Conservation (phyloP, 1,140 invertebrate genomes). For the Drosophila pectinifera region DNA sequence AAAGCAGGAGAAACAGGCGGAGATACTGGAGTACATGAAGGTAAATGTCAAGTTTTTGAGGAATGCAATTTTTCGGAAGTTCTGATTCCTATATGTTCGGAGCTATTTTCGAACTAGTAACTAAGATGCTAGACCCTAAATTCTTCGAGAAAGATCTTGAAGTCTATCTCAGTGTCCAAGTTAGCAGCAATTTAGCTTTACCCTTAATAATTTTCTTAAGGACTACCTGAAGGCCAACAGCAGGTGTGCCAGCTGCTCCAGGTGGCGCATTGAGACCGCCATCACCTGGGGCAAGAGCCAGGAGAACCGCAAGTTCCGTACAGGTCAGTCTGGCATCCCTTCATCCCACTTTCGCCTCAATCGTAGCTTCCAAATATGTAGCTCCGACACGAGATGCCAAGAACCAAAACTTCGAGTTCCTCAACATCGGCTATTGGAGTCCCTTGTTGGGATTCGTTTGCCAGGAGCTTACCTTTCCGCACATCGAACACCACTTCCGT, state of each 20-base stretch:
- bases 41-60: conserved; percentile 13
- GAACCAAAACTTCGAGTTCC: conserved; percentile 84
- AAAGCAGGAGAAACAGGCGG: conserved; percentile 88
- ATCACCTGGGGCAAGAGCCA: conserved; percentile 82
- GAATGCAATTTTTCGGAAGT: not conserved
- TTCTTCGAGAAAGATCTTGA: not conserved
- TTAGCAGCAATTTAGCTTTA: not conserved
- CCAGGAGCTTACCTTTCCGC: conserved; percentile 91
- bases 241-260: conserved; percentile 89
- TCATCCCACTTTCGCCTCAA: not conserved
- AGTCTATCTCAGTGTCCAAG: not conserved
- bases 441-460: conserved; percentile 88
- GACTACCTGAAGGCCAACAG: conserved; percentile 85
- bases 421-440: conserved; percentile 90
- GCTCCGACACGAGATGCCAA: conserved; percentile 52
- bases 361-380: not conserved
- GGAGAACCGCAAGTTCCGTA: conserved; percentile 62
- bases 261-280: conserved; percentile 75
- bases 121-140: not conserved
- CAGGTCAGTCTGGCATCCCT: conserved; percentile 7
- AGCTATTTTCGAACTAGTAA: not conserved
- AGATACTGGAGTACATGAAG: conserved; percentile 87
- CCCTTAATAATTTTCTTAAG: conserved; percentile 14
- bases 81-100: too few relatives aligned
- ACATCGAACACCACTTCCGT: conserved; percentile 91